These are phyloP conservation scores for Phengaris alcon DNA, from an alignment of 2,888 invertebrate species.

Conservation along the genomic window DNA sequence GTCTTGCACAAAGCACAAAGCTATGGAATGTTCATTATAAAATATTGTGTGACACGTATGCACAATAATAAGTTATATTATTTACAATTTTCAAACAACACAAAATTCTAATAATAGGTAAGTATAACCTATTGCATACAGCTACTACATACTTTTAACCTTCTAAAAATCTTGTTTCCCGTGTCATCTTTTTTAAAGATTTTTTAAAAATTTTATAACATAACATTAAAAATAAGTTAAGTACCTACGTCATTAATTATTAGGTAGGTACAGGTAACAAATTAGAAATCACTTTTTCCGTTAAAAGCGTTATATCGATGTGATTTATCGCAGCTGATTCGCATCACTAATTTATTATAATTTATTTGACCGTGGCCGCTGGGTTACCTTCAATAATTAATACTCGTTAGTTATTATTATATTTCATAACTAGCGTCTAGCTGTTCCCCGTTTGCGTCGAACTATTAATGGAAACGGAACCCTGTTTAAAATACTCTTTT, in stretches of 20 bases:
- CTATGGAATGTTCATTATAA: neutral
- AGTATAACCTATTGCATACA: too few relatives aligned
- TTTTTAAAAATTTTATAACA: neutral
- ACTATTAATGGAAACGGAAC: too few relatives aligned
- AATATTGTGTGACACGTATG: too few relatives aligned
- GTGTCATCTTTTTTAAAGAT: neutral
- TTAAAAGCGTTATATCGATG: neutral
- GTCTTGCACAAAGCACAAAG: neutral
- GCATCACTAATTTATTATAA: slow-evolving; percentile 19
- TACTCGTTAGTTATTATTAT: neutral
- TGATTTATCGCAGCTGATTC: slow-evolving; percentile 5
- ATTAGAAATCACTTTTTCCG: slow-evolving; percentile 12
- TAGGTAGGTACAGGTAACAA: neutral
- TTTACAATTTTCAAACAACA: too few relatives aligned
- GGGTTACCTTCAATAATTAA: slow-evolving; percentile 24
- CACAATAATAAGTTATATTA: too few relatives aligned
- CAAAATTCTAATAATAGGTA: too few relatives aligned
- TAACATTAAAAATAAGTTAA: neutral
- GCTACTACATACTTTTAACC: too few relatives aligned
- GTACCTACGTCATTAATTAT: neutral
- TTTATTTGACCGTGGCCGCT: slow-evolving; percentile 22
- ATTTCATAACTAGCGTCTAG: slow-evolving; percentile 15
- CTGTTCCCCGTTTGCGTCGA: neutral
- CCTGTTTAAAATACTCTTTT: too few relatives aligned
- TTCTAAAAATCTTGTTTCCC: too few relatives aligned